Evolutionary conservation across 2,113 vertebrate genomes (phyloP), one percentile per base, ranked within the genome.

Genomic region (Nesogale talazaci): DNA sequence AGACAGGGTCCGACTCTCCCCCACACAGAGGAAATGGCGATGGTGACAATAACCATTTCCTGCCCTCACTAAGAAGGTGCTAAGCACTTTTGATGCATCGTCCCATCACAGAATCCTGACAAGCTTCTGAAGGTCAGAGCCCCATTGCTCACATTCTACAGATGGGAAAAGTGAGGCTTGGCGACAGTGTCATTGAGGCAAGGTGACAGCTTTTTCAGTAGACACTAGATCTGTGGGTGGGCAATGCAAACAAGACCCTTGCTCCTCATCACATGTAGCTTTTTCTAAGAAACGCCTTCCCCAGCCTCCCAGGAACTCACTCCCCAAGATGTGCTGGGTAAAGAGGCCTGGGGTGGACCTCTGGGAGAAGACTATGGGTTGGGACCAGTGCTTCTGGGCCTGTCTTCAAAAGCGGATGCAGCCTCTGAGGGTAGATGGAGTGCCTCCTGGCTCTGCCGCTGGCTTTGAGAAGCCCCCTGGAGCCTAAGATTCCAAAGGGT

Each of bases 111-210:
- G 23, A 11, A n/a, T n/a, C 81, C 74, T 79, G 40, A 57, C 4
- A 69, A 36, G 27, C 70, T 67, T 38, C 76, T 40, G 25, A 70
- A 59, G 81, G 1, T 23, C 52, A 27, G n/a, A 57, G 40, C 16
- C 34, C 8, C 22, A 16, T 42, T 29, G 78, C 16, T 81, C 74
- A 56, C 82, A 93, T 74, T 74, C 88, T 29, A 91, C 31, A 85
- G 69, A 88, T 40, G 69, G 84, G 86, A 94, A 95, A 94, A 75
- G 29, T 38, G 61, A 38, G 72, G 42, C 69, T 82, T 31, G 12
- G 23, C 89, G n/a, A 42, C 42, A 79, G 57, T 10, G 46, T 72
- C 6, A 77, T 20, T 56, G n/a, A 91, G 72, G n/a, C 23, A 79
- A 15, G 23, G 20, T 22, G 65, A 27, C 52, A 40, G 40, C n/a